Conservation (phyloP, 2,113 vertebrate genomes). For the Psilopogon haemacephalus region DNA sequence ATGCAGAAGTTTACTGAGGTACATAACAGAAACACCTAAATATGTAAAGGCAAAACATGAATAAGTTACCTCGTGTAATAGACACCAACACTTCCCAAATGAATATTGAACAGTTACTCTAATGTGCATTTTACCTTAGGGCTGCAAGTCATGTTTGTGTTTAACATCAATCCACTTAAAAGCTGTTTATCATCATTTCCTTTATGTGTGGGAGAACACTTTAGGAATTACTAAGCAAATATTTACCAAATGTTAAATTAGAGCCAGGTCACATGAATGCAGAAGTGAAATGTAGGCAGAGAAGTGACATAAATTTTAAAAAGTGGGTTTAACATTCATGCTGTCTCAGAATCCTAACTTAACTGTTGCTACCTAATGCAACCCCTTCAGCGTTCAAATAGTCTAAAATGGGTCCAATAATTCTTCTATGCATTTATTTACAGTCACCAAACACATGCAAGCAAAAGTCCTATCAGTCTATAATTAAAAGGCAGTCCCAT, state of each 20-base stretch:
- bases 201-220: constrained; percentile 61
- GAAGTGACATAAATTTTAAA: not conserved
- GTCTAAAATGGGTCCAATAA: not conserved
- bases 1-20: not conserved
- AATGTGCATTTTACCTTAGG: constrained; percentile 46
- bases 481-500: not conserved
- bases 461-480: not conserved
- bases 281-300: not conserved
- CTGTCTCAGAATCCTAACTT: not conserved
- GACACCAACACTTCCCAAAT: constrained; percentile 37
- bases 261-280: constrained; percentile 59
- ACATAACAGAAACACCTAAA: not conserved
- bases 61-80: not conserved
- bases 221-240: constrained; percentile 67
- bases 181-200: constrained; percentile 63
- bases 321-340: not conserved
- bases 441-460: not conserved
- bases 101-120: constrained; percentile 58
- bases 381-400: not conserved
- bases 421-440: not conserved
- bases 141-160: constrained; percentile 64
- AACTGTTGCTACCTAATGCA: not conserved
- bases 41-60: not conserved
- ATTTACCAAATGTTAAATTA: constrained; percentile 68
- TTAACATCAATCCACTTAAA: constrained; percentile 66